Conservation (phyloP, 2,888 invertebrate genomes). For the Acanthosepion esculentum region DNA sequence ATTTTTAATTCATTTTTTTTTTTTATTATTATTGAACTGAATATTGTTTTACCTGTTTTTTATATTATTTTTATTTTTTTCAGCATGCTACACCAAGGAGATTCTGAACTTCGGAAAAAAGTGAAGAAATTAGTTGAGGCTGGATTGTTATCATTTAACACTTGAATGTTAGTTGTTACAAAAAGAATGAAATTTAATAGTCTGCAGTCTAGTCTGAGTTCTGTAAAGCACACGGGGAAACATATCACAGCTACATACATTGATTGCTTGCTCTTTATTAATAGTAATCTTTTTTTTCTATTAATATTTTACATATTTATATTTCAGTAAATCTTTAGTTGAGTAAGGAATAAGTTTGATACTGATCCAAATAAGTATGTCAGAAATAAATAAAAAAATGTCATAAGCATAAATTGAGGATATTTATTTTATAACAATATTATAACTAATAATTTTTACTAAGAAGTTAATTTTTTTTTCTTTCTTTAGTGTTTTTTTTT, state of each 20-base stretch:
- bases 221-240: neutral
- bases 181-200: neutral
- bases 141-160: slow-evolving; percentile 62
- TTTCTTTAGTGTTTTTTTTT: neutral
- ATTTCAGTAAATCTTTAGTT: neutral
- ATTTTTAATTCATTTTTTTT: too few relatives aligned
- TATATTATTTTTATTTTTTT: slow-evolving; percentile 36
- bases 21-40: neutral
- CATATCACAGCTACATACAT: slow-evolving; percentile 1
- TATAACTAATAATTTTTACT: neutral
- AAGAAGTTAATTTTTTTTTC: neutral
- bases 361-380: neutral
- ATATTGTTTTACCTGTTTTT: neutral
- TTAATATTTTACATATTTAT: neutral
- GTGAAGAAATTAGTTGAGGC: slow-evolving; percentile 62
- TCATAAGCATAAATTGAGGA: neutral
- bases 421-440: neutral
- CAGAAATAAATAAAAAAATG: neutral
- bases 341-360: neutral
- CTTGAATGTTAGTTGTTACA: slow-evolving; percentile 48
- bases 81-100: slow-evolving; percentile 60
- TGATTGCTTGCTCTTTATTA: neutral
- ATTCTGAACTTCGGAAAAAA: slow-evolving; percentile 58
- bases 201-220: neutral
- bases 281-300: neutral